A percentile compares a stretch with the other conserved stretches of the same genome.
phyloP scores from a whole-genome alignment of 2,113 vertebrate genomes.

The Pedionomus torquatus region DNA sequence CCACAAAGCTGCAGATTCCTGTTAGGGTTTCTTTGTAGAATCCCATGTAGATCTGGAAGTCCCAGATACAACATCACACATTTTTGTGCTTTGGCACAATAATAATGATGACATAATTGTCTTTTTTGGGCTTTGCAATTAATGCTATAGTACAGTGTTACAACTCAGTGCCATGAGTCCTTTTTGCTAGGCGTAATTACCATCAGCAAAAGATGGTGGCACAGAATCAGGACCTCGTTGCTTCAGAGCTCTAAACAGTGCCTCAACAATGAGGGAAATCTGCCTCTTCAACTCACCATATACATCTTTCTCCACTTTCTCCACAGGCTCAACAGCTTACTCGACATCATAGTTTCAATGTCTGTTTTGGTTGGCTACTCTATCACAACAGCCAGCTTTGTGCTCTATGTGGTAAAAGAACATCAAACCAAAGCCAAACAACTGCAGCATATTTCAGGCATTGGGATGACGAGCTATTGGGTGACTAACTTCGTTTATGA shows the following conservation, averaged over 20 bases:
- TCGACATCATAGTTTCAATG: slow-evolving; percentile 88
- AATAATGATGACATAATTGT: neutral
- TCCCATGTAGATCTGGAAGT: neutral
- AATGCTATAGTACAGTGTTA: neutral
- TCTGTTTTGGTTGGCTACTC: slow-evolving; percentile 92
- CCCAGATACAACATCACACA: neutral
- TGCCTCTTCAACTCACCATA: neutral
- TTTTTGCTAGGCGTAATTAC: neutral
- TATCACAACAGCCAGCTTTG: slow-evolving; percentile 92
- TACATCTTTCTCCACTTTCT: neutral
- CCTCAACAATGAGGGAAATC: neutral
- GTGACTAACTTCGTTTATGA: slow-evolving; percentile 92
- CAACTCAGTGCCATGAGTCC: neutral
- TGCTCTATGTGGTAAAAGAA: slow-evolving; percentile 90
- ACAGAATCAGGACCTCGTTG: neutral
- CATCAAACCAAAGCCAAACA: slow-evolving; percentile 91
- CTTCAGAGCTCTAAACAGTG: slow-evolving; percentile 24
- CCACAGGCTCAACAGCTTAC: slow-evolving; percentile 83
- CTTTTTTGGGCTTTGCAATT: neutral
- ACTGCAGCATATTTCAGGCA: slow-evolving; percentile 92
- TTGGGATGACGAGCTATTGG: slow-evolving; percentile 92
- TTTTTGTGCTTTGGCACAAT: neutral
- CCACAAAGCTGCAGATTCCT: neutral
- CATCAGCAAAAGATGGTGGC: neutral
- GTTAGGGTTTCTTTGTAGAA: neutral